Evolutionary conservation across 2,888 invertebrate species (phyloP).

Genomic region (Petrolisthes cinctipes): DNA sequence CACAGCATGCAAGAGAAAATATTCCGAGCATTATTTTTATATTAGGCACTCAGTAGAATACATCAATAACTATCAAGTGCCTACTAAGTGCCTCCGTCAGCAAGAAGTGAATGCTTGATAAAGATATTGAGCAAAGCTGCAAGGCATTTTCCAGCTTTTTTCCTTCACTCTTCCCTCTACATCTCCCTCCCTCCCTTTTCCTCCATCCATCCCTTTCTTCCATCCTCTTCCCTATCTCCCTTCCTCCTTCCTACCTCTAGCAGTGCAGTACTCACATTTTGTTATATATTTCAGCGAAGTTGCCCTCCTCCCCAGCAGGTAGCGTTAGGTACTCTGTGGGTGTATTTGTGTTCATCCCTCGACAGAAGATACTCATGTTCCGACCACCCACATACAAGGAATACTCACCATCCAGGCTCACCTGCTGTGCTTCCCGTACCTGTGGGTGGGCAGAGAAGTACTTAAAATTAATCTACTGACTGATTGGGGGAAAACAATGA

Average conservation of each 20-base stretch:
- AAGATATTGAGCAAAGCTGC: too few relatives aligned
- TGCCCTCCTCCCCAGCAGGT: conserved; percentile 75
- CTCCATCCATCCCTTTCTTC: background rate
- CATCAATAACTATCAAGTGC: too few relatives aligned
- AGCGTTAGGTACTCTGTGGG: conserved; percentile 84
- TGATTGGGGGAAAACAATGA: too few relatives aligned
- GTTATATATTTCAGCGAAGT: conserved; percentile 84
- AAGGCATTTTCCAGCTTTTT: background rate
- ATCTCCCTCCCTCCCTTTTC: background rate
- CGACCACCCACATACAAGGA: conserved; percentile 76
- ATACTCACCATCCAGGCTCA: conserved; percentile 77
- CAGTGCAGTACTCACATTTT: conserved; percentile 73
- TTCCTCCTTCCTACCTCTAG: background rate
- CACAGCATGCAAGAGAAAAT: too few relatives aligned
- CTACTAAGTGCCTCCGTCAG: too few relatives aligned
- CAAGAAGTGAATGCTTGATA: too few relatives aligned
- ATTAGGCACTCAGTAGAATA: too few relatives aligned
- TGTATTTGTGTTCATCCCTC: conserved; percentile 77
- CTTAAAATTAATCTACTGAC: background rate
- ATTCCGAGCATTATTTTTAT: too few relatives aligned
- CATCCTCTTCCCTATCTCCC: background rate
- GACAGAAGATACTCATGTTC: conserved; percentile 79
- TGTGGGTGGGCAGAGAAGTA: background rate
- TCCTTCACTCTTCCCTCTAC: background rate
- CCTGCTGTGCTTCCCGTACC: background rate